Evolutionary conservation across 2,888 invertebrate species (phyloP).

Genomic region (Mythimna albipuncta): DNA sequence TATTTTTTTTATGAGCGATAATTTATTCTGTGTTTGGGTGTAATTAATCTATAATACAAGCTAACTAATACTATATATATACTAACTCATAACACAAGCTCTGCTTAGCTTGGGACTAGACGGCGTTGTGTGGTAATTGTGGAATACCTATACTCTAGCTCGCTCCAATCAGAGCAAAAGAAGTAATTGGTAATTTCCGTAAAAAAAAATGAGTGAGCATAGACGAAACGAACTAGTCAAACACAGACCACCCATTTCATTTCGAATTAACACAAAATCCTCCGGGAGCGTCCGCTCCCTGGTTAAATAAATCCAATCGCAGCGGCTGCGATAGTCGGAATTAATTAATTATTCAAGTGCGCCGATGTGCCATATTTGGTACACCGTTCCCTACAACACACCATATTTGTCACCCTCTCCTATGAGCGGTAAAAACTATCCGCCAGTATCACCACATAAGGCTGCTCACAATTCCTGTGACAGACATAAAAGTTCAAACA

Average conservation of each 20-base stretch:
- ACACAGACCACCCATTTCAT: slow-evolving; percentile 54
- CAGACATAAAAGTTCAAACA: slow-evolving; percentile 28
- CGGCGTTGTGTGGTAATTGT: no score
- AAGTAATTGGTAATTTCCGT: no score
- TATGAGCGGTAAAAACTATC: slow-evolving; percentile 59
- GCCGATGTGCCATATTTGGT: slow-evolving; percentile 71
- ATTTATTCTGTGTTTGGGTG: no score
- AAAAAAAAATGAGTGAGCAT: background rate
- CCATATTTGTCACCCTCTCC: slow-evolving; percentile 65
- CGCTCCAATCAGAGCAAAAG: no score
- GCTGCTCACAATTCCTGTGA: slow-evolving; percentile 44
- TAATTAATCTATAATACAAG: no score
- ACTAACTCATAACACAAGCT: no score
- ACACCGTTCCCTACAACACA: slow-evolving; percentile 43
- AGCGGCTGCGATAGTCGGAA: slow-evolving; percentile 66
- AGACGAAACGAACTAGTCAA: slow-evolving; percentile 12
- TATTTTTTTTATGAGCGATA: no score
- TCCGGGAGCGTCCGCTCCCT: slow-evolving; percentile 30
- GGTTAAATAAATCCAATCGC: slow-evolving; percentile 59
- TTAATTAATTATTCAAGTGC: slow-evolving; percentile 73
- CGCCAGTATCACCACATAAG: slow-evolving; percentile 50
- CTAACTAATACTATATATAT: no score
- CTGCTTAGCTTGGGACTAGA: no score
- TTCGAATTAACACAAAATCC: slow-evolving; percentile 33
- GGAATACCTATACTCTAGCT: no score